Evolutionary conservation across 2,113 vertebrate genomes (phyloP), one percentile per base, ranked within the genome.

Genomic region (Telmatochromis sp.): DNA sequence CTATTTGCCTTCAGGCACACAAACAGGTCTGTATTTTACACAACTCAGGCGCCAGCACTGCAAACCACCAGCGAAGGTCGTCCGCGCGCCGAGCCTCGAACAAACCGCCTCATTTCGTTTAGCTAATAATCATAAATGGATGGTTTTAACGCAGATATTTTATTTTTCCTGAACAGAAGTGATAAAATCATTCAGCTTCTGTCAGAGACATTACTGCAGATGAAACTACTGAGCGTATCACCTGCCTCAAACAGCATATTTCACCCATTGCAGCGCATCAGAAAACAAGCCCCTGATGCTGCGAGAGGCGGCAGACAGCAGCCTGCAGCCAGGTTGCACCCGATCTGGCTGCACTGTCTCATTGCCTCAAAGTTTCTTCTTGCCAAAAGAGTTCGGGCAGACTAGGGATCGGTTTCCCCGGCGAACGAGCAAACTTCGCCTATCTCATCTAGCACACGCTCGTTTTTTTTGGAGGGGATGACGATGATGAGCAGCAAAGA

Each of bases 401-500:
- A 91, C 86, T 91, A 75, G 80, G 79, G 88, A 94, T 89, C 87
- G 81, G 89, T 87, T 91, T 93, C 87, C 47, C 86, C 8, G 9
- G 84, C 84, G 83, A 90, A 88, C 57, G 33, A 89, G 91, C 84
- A 89, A 94, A 92, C 92, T 94, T 95, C n/a, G 83, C 82, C 91
- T 80, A 88, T 94, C 88, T 89, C 88, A 87, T 93, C 91, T 87
- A 81, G 78, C 88, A 84, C 90, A 55, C 89, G 17, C 84, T 50
- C 7, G 0, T 0, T 37, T 37, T 71, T 89, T 86, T 90, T 90
- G 87, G 79, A 91, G 91, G 87, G 92, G 85, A 92, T 88, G 94
- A 91, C 58, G 88, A 93, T 92, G 94, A 95, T 88, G 93, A 94
- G 91, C 87, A 60, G 90, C 89, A 95, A 91, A 94, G 91, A 94